These are phyloP conservation scores for Seriola aureovittata DNA, from an alignment of 2,113 vertebrate genomes.

Conservation along the genomic window DNA sequence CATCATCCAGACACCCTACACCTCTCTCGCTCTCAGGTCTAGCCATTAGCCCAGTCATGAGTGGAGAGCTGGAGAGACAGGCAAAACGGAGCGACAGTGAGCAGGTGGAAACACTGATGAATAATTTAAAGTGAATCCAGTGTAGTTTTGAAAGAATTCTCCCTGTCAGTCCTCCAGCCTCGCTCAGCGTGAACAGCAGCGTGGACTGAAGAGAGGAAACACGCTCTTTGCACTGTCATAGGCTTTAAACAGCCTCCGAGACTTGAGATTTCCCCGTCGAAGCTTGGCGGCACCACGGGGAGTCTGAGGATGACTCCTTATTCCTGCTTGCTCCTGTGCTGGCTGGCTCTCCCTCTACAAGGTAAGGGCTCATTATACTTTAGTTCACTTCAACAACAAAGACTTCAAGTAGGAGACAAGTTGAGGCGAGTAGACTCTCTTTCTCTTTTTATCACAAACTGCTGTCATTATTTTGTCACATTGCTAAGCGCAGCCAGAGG, in stretches of 20 bases:
- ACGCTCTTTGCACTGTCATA: slow-evolving; percentile 3
- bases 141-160: slow-evolving; percentile 57
- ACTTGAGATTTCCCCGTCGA: slow-evolving; percentile 51
- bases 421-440: slow-evolving; percentile 20
- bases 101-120: slow-evolving; percentile 66
- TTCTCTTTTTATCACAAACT: slow-evolving; percentile 18
- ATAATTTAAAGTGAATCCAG: slow-evolving; percentile 76
- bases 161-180: slow-evolving; percentile 28
- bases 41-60: slow-evolving; percentile 51
- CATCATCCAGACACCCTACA: slow-evolving; percentile 75
- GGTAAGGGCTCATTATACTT: slow-evolving; percentile 74
- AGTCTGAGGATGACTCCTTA: slow-evolving; percentile 49
- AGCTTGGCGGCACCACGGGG: slow-evolving; percentile 48
- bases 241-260: slow-evolving; percentile 40
- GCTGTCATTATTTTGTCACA: slow-evolving; percentile 57
- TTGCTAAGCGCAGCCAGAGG: slow-evolving; percentile 44
- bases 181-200: slow-evolving; percentile 42
- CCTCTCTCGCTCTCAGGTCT: slow-evolving; percentile 51
- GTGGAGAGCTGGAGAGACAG: slow-evolving; percentile 60
- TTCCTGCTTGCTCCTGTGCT: slow-evolving; percentile 65
- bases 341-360: slow-evolving; percentile 66
- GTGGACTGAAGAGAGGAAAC: slow-evolving; percentile 45
- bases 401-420: slow-evolving; percentile 25
- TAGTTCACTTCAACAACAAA: slow-evolving; percentile 7
- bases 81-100: slow-evolving; percentile 34